Conservation (phyloP, 1,140 invertebrate species). For the Drosophila bifasciata region DNA sequence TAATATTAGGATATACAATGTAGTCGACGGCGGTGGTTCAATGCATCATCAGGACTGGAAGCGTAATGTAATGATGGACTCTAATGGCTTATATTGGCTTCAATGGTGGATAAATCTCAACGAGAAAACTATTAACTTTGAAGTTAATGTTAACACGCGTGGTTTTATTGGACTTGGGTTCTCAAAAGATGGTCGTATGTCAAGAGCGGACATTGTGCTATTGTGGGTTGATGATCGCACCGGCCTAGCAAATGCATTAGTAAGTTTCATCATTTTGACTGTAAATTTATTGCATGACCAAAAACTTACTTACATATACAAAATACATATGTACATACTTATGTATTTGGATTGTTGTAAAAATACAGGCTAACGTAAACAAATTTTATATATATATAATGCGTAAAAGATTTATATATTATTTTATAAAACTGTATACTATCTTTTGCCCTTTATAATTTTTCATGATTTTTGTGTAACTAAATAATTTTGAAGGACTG, state of each 20-base stretch:
- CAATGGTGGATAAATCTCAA: constrained; percentile 86
- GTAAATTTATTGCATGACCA: background rate
- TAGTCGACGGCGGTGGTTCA: constrained; percentile 3
- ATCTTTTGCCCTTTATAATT: background rate
- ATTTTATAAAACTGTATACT: background rate
- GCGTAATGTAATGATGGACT: constrained; percentile 86
- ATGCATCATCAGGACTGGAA: constrained; percentile 70
- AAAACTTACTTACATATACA: background rate
- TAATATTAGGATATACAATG: background rate
- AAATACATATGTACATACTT: background rate
- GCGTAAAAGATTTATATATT: no score
- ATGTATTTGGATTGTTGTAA: background rate
- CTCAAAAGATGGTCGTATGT: constrained; percentile 89
- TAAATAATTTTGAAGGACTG: constrained; percentile 87
- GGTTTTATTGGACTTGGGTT: constrained; percentile 91
- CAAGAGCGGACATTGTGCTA: constrained; percentile 91
- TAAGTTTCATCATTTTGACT: constrained; percentile 83
- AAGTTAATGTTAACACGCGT: constrained; percentile 87
- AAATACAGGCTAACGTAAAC: no score
- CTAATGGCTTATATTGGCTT: constrained; percentile 85
- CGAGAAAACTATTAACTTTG: constrained; percentile 87
- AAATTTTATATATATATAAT: no score
- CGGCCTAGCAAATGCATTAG: constrained; percentile 87
- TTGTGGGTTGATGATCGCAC: constrained; percentile 92
- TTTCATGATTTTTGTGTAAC: background rate